phyloP scores from a whole-genome alignment of 92 coral and sea anemone genomes.

The Epizoanthus scotinus region DNA sequence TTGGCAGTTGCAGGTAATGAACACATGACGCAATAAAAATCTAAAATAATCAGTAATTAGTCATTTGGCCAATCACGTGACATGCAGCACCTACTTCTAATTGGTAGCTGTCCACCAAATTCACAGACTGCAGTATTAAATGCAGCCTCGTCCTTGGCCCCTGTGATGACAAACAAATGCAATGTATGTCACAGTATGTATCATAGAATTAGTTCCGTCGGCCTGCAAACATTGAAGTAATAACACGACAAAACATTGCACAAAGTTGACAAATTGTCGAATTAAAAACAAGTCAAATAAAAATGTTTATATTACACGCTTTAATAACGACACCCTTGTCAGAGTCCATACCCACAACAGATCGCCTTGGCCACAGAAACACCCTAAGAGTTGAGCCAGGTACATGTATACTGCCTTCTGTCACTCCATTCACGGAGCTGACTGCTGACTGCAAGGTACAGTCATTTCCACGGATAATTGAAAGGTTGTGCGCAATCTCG shows the following conservation, averaged over 20 bases:
- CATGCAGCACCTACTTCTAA: conserved; percentile 65
- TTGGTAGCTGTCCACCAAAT: conserved; percentile 85
- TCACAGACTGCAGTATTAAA: conserved; percentile 92
- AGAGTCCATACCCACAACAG: conserved; percentile 70
- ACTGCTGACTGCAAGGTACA: conserved; percentile 7
- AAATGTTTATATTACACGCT: too few species aligned
- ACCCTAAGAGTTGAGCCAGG: conserved; percentile 55
- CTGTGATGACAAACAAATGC: conserved; percentile 34
- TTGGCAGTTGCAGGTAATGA: too few species aligned
- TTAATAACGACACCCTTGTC: background rate
- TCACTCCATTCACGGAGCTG: conserved; percentile 29
- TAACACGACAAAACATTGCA: background rate
- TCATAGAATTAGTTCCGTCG: too few species aligned
- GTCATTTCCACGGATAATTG: conserved; percentile 70
- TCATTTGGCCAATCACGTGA: too few species aligned
- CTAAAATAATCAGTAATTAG: too few species aligned
- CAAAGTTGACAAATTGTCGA: too few species aligned
- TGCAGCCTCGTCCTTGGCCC: conserved; percentile 71
- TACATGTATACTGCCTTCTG: background rate
- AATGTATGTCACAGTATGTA: too few species aligned
- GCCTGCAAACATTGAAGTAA: background rate
- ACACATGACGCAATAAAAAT: too few species aligned
- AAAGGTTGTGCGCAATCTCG: conserved; percentile 92
- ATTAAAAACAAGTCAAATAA: background rate
- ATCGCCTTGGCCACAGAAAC: conserved; percentile 86